Base-by-base conservation (phyloP, 1,140 invertebrate species). In the Ips nitidus region DNA sequence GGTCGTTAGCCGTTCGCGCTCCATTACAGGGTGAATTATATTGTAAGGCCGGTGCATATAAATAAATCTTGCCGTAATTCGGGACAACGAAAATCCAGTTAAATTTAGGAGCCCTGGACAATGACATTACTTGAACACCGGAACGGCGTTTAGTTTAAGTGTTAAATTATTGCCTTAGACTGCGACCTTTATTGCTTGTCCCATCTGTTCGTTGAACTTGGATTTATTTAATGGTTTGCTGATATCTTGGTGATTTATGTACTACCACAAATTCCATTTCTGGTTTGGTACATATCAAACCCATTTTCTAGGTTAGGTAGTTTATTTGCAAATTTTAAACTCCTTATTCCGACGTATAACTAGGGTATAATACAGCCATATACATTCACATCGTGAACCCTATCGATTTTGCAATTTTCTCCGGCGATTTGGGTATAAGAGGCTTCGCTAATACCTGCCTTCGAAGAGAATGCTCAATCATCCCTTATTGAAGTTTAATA, bases 341-440 rank as follows among this genome's bases (percentile, higher is more conserved):
- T 66, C 36, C 53, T 66, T 56, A 56, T 37, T 41, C 41, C 40
- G 22, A 22, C 22, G 0, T 22, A 55, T 55, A 41, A 43, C 50
- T 56, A 41, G 42, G 53, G 52, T 57, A 47, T 66, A 66, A 66
- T 66, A 53, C 36, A 66, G 63, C 53, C 38, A 66, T 66, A 66
- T 53, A 39, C 41, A 66, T 66, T 66, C 63, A 56, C 53, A 53
- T 55, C 63, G 53, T n/a, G 52, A 43, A 42, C 5, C 22, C 39
- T 57, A 66, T 66, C 53, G 63, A 66, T 66, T 66, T 66, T 66
- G 63, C 53, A 55, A 56, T 66, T 66, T 66, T 66, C 50, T 41
- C 61, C n/a, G 41, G 39, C 61, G 45, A 36, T 42, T 47, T 36
- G 45, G 37, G 37, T 61, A 36, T 36, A 66, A 66, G 53, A 7